Conservation (phyloP, 2,113 vertebrate species). For the Papio anubis region DNA sequence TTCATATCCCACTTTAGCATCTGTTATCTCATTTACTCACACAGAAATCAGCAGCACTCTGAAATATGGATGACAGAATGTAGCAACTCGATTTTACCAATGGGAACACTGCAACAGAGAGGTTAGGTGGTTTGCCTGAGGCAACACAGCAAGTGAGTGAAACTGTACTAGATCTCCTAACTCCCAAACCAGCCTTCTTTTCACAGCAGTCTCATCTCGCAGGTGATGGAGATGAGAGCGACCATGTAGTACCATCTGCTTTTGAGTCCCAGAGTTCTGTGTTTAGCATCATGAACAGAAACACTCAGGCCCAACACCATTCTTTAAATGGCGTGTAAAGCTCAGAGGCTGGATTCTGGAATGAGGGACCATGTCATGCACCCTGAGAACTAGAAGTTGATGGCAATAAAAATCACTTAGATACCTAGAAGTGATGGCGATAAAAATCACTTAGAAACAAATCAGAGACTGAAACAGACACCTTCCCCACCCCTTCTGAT, state of each 20-base stretch:
- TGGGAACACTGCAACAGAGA: conserved; percentile 54
- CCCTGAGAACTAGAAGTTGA: neutral
- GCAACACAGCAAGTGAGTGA: conserved; percentile 51
- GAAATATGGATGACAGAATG: conserved; percentile 22
- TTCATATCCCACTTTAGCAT: conserved; percentile 64
- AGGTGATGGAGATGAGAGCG: neutral
- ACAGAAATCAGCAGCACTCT: conserved; percentile 38
- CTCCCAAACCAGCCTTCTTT: neutral
- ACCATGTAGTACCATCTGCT: neutral
- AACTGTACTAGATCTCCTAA: conserved; percentile 1
- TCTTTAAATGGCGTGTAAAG: neutral
- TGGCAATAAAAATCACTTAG: neutral
- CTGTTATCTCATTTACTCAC: conserved; percentile 70
- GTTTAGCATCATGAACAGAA: conserved; percentile 56
- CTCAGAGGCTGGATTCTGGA: neutral
- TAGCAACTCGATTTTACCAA: conserved; percentile 50
- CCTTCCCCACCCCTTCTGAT: neutral
- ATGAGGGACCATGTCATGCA: neutral
- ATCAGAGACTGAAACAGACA: neutral
- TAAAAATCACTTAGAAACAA: conserved; percentile 16
- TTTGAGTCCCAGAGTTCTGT: neutral
- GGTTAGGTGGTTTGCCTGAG: conserved; percentile 40
- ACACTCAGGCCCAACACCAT: accelerated
- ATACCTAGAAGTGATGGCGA: neutral
- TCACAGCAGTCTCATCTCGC: neutral